A percentile compares a stretch with the other conserved stretches of the same genome.
Conservation (phyloP, 2,113 vertebrate species). For the Ictalurus punctatus region DNA sequence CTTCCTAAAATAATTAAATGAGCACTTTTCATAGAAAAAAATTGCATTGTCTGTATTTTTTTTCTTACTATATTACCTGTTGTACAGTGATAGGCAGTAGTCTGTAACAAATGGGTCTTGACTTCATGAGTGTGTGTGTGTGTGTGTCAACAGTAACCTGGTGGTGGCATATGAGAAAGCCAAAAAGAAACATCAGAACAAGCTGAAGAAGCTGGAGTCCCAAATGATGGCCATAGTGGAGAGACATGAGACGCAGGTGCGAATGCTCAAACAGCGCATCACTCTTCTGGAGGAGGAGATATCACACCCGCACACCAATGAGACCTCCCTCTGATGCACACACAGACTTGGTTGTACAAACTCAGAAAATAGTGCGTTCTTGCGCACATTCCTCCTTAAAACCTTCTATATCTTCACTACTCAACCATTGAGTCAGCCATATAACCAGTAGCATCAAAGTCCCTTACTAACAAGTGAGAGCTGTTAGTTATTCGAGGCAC, state of each 20-base stretch:
- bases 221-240: conserved; percentile 94
- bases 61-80: too few species aligned
- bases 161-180: conserved; percentile 89
- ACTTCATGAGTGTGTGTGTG: neutral
- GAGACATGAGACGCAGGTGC: conserved; percentile 85
- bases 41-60: too few species aligned
- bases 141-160: conserved; percentile 74
- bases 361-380: neutral
- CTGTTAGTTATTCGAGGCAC: too few species aligned
- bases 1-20: too few species aligned
- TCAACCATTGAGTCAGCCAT: neutral
- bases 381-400: too few species aligned
- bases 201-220: conserved; percentile 86
- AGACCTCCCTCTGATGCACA: conserved; percentile 81
- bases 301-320: conserved; percentile 83
- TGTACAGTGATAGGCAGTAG: neutral
- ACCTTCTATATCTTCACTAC: neutral
- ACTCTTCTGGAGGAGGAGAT: conserved; percentile 86
- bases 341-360: neutral
- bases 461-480: too few species aligned
- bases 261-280: conserved; percentile 88
- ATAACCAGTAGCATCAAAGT: neutral
- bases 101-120: neutral
- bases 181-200: conserved; percentile 90
- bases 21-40: too few species aligned